Base-by-base conservation (phyloP, 2,797 vertebrate species). In the Denticeps clupeoides region DNA sequence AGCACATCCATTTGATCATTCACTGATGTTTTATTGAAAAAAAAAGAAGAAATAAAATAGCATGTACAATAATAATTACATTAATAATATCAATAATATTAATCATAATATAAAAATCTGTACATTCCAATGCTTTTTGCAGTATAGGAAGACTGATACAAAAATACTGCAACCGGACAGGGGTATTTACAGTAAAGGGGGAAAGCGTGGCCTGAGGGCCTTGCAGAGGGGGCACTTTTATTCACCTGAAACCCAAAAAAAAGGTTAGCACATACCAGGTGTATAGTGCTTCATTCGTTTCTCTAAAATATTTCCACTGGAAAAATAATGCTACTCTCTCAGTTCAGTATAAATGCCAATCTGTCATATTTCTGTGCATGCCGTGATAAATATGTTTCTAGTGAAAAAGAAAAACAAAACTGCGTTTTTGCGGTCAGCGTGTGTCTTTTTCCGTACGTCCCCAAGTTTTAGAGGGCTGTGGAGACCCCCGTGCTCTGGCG, bases 111-210 rank as follows among this genome's bases (percentile, higher is more conserved):
- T 87, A 91, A 91, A 94, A 91, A 89, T 95, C 89, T 97, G 88
- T 97, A 97, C 93, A 97, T 89, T 90, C 89, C 82, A 80, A 86
- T 82, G 85, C 89, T 91, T 64, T 86, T 88, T 90, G 89, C 90
- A 92, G 91, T 91, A 91, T 77, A 88, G 92, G 92, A 97, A 95
- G 90, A 97, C 91, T 77, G 86, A 85, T 87, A 89, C 81, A 90
- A 76, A 87, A 61, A 84, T 86, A 84, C 79, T 82, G 86, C 78
- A 85, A 71, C 58, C 55, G 60, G 61, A 65, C 62, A 83, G 81
- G 61, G 57, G 63, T 78, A 75, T 83, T 68, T 83, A 82, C 75
- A 81, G 53, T 46, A 56, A 53, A 49, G 45, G 58, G 52, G 56
- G 59, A 62, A 51, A 67, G 64, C 47, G 71, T 76, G 64, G 56